Evolutionary conservation across 2,797 vertebrate species (phyloP), one percentile per base, ranked within the genome.

Genomic region (Lycodopsis pacificus): DNA sequence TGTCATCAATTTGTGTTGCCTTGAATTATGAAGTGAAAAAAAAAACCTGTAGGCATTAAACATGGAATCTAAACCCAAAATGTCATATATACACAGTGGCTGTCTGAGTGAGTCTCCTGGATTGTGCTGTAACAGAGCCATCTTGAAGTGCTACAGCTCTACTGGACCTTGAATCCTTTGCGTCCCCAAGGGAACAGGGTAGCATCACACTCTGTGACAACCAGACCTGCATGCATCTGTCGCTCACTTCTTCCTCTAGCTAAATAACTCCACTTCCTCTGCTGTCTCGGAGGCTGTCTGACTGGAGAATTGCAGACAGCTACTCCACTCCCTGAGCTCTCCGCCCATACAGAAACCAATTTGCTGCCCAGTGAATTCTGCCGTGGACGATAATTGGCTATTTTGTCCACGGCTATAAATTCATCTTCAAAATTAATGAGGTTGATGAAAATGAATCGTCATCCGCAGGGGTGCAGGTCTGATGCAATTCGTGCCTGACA

Each of bases 401-500:
- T 95, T 95, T 93, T 94, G 91, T 93, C 85, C 77, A 15, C 48
- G 22, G 86, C 93, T 91, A 91, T 92, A 90, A 93, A 93, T 93
- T 95, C 84, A 91, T 95, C 89, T 91, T 77, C 83, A 86, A 85
- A 94, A 94, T 94, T 88, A 95, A 95, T 93, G 91, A 92, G 92
- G 91, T 90, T 93, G 89, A 92, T 88, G 86, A 90, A 94, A 94
- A 94, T 92, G 17, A 92, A 93, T 90, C 81, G 61, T 74, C 80
- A 81, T 81, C 86, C 71, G 80, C 80, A 10, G 86, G 81, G 77
- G 65, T 38, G 54, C 59, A 30, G 61, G 80, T 73, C 79, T 84
- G 77, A 84, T 75, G 87, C 63, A 61, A 56, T 83, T 82, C 73
- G 71, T 69, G 85, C 78, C 69, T 82, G 86, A 88, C 86, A 84